Evolutionary conservation across 2,888 invertebrate species (phyloP).

Genomic region (Cosmia trapezina): DNA sequence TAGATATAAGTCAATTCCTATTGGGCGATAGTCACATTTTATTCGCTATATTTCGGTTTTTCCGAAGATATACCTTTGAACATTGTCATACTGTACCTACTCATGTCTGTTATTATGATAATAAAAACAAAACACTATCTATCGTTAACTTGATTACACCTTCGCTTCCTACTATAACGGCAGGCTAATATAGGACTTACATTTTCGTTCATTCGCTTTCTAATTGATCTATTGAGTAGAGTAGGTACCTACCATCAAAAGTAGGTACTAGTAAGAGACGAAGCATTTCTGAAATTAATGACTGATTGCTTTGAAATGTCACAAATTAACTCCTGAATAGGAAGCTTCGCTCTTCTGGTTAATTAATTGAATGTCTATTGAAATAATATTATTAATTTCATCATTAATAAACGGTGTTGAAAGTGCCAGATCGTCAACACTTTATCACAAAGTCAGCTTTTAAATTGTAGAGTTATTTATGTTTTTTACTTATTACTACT

Average conservation of each 20-base stretch:
- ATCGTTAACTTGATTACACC: conserved; percentile 18
- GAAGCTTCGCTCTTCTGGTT: conserved; percentile 7
- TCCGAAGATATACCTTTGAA: too few species aligned
- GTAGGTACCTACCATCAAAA: conserved; percentile 2
- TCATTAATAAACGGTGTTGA: background rate
- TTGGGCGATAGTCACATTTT: too few species aligned
- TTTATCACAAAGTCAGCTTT: background rate
- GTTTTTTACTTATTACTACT: too few species aligned
- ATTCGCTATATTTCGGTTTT: too few species aligned
- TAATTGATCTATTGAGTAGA: conserved; percentile 33
- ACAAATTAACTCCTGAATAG: conserved; percentile 13
- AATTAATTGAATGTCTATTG: conserved; percentile 1
- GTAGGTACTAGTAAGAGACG: background rate
- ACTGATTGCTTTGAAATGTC: conserved; percentile 9
- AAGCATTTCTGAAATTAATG: background rate
- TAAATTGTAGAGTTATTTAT: background rate
- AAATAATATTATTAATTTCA: background rate
- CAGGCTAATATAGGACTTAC: conserved; percentile 39
- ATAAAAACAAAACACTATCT: conserved; percentile 12
- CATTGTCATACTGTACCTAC: too few species aligned
- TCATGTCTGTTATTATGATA: conserved; percentile 9
- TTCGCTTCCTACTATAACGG: conserved; percentile 15
- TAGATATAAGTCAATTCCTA: too few species aligned
- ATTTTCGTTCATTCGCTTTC: conserved; percentile 40
- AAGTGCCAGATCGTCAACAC: background rate